A percentile compares a stretch with the other conserved stretches of the same genome.
Conservation (phyloP, 2,888 invertebrate genomes). For the Drosophila neonasuta region DNA sequence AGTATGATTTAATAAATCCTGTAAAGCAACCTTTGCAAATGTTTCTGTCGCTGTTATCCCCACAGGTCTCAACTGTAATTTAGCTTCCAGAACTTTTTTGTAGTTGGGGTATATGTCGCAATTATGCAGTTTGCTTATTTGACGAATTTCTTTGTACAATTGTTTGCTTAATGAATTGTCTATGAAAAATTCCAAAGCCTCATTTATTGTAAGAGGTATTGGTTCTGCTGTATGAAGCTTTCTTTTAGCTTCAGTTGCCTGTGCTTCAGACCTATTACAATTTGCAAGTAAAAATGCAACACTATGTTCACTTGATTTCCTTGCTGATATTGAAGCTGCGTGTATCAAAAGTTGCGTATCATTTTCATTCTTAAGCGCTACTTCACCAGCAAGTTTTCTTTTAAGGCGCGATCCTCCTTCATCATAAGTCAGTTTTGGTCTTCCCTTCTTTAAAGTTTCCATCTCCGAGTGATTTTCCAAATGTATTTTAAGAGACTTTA, state of each 20-base stretch:
- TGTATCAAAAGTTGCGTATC: not conserved
- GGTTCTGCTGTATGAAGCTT: not conserved
- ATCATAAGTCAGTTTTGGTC: not conserved
- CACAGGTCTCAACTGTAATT: not conserved
- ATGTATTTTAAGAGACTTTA: not conserved
- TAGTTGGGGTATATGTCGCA: constrained; percentile 6
- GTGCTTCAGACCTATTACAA: too few species aligned
- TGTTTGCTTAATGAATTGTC: not conserved
- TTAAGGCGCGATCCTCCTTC: not conserved
- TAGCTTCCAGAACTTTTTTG: not conserved
- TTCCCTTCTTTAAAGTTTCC: not conserved
- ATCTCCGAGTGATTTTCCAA: not conserved
- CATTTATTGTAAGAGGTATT: constrained; percentile 4
- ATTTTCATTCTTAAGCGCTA: not conserved
- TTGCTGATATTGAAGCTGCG: not conserved
- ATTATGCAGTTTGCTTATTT: not conserved
- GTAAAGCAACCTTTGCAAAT: not conserved
- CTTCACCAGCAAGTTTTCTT: not conserved
- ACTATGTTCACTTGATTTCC: not conserved
- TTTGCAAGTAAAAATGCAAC: too few species aligned
- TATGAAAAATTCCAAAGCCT: constrained; percentile 1
- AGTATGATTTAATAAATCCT: not conserved
- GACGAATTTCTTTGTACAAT: not conserved
- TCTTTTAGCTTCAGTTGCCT: constrained; percentile 10
- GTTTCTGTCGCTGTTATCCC: not conserved